Percentiles rank a stretch among this genome's conserved stretches.
Evolutionary conservation across 2,113 vertebrate genomes (phyloP).

Genomic region (Ictalurus punctatus): DNA sequence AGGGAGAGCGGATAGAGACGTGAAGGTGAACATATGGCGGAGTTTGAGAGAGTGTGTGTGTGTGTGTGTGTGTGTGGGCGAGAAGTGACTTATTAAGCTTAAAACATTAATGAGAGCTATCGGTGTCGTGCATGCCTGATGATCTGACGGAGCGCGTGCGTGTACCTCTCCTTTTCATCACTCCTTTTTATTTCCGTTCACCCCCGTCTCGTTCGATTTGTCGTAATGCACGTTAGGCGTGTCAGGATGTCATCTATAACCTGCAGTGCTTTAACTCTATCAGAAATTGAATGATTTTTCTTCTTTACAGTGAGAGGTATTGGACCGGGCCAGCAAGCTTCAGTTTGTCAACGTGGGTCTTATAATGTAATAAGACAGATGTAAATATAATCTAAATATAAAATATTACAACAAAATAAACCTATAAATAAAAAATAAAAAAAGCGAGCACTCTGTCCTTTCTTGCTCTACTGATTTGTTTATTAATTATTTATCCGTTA

Average conservation of each 20-base stretch:
- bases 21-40: conserved; percentile 57
- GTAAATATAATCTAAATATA: no score
- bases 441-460: not conserved
- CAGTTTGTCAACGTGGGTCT: no score
- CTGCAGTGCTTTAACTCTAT: not conserved
- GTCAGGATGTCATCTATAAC: not conserved
- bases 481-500: not conserved
- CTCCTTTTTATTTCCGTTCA: conserved; percentile 17
- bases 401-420: no score
- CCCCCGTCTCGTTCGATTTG: conserved; percentile 37
- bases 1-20: conserved; percentile 41
- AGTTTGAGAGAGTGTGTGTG: conserved; percentile 41
- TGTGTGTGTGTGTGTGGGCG: conserved; percentile 24
- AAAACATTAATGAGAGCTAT: not conserved
- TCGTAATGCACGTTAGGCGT: not conserved
- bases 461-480: not conserved
- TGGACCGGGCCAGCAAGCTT: no score
- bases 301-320: no score
- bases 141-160: not conserved
- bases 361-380: no score
- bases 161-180: conserved; percentile 48
- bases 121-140: not conserved
- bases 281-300: not conserved
- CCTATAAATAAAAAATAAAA: no score
- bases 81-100: conserved; percentile 1